Base-by-base conservation (phyloP, 1,140 invertebrate species). In the Muscidifurax raptorellus region DNA sequence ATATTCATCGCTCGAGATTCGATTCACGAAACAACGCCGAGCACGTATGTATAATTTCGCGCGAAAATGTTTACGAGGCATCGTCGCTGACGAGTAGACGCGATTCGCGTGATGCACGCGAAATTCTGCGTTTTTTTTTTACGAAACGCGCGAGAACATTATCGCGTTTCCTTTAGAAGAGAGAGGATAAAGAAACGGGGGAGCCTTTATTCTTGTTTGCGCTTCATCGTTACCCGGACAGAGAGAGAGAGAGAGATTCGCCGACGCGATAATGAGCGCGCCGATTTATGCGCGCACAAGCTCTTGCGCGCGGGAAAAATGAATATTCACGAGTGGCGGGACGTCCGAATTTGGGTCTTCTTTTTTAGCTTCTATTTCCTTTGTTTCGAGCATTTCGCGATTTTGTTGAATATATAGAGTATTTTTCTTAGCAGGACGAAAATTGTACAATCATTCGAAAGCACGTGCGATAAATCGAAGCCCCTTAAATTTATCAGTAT, bases 261-360 rank as follows among this genome's bases (percentile, higher is more conserved):
- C 13, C 13, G 64, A 80, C 25, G 13, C 13, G 78, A 80, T 80
- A 69, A 80, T 67, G 67, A 69, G 22, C 18, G 30, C 47, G 15
- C 52, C n/a, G 66, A 80, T 80, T 69, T 25, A 67, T 67, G 27
- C 25, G 36, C 36, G 64, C 22, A 80, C 47, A 52, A 52, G 47
- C 47, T 52, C 47, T 52, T 2, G 40, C 59, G 32, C 25, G 36
- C 64, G 22, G 30, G 25, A 27, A 80, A 44, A 13, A 67, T 47
- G 30, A 44, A 47, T 80, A 69, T 59, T 59, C 52, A 59, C 36
- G 32, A 5, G 32, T 2, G 32, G 3, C 18, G 13, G 47, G 47
- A 22, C 47, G 47, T 52, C 47, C 36, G 10, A 10, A 47, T 80
- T 80, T 18, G 78, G 1, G 25, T 13, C 32, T 52, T 52, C 15